Evolutionary conservation across 1,140 invertebrate species (phyloP), one percentile per base, ranked within the genome.

Genomic region (Eupristina koningsbergeri): DNA sequence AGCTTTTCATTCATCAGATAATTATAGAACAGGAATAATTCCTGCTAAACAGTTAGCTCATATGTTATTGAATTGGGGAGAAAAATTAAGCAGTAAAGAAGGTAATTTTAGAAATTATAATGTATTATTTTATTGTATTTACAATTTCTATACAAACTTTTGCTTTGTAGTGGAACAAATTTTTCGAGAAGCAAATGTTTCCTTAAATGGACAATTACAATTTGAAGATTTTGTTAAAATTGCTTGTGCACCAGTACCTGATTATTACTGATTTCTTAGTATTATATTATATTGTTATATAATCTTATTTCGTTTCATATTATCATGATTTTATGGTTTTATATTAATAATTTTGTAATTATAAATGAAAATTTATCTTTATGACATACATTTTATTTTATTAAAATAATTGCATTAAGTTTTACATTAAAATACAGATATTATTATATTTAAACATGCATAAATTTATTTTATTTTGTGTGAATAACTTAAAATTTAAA

Each of bases 191-290:
- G 97, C 97, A 0, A 98, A 98, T 90, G 96, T 98, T 9, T 94
- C 94, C 6, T 94, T 95, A 50, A 96, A 95, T 88, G 97, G 96
- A 29, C 94, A 95, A 19, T 96, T 99, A 0, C 95, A 96, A 63
- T 99, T 99, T 89, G 95, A 97, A 88, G 97, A 98, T 89, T 98
- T 99, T 92, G 95, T 98, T 0, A 97, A 98, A 91, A 97, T 98
- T 87, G 96, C 98, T 13, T 97, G 97, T 93, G 97, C 97, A 34
- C 98, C 98, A 8, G 96, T 98, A 29, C 98, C 98, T 36, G 98
- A 99, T 92, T 99, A 98, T 92, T 99, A 98, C 89, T 98, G 92
- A 93, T 13, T 63, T 34, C 80, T 3, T 1, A 22, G 26, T 5
- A 45, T 58, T 58, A 58, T 58, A 26, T 58, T 5, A 58, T 58